phyloP scores from a whole-genome alignment of 1,140 invertebrate species.

The Pinna nobilis region DNA sequence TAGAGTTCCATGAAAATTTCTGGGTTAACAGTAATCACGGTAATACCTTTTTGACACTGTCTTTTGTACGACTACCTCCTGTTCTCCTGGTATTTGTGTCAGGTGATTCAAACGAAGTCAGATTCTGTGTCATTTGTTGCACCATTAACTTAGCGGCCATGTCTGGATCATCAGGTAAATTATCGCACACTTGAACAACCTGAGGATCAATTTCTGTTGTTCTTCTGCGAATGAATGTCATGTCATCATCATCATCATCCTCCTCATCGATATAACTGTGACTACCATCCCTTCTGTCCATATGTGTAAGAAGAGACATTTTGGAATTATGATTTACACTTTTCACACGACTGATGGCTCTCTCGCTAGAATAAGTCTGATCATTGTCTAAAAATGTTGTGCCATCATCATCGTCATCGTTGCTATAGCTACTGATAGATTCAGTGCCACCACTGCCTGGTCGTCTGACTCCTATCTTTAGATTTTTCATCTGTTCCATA shows the following conservation, averaged over 20 bases:
- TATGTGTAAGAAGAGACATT: not conserved
- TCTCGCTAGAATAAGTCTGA: not conserved
- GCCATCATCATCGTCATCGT: conserved; percentile 22
- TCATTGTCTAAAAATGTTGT: conserved; percentile 6
- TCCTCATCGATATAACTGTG: not conserved
- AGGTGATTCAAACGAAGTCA: conserved; percentile 15
- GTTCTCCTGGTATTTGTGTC: not conserved
- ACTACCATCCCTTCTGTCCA: not conserved
- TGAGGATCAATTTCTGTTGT: too few relatives aligned
- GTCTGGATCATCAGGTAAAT: conserved; percentile 18
- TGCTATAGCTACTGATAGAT: not conserved
- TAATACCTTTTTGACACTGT: too few relatives aligned
- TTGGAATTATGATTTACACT: not conserved
- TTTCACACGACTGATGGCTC: conserved; percentile 29
- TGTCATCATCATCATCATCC: conserved; percentile 10
- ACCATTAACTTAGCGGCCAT: conserved; percentile 34
- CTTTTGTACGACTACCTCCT: not conserved
- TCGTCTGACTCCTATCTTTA: not conserved
- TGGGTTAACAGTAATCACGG: too few relatives aligned
- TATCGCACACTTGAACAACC: not conserved
- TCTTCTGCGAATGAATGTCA: not conserved
- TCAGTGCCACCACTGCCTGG: not conserved
- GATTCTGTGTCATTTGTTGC: conserved; percentile 24
- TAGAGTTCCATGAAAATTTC: not conserved
- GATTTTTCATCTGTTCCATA: conserved; percentile 19